Evolutionary conservation across 2,888 invertebrate genomes (phyloP).

Genomic region (Andricus quercusramuli): DNA sequence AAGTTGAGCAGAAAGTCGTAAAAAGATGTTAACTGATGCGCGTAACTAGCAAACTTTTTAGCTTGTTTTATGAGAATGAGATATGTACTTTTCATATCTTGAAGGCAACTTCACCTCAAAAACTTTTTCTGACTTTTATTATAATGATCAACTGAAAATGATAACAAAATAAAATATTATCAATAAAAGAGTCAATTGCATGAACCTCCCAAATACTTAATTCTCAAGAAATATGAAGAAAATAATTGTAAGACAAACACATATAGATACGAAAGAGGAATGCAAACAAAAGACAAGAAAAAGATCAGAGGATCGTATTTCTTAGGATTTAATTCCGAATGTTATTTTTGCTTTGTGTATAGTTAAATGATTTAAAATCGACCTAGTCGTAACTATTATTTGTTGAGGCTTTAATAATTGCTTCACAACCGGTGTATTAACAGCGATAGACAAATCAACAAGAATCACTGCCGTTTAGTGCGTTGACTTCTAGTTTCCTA

Average conservation of each 20-base stretch:
- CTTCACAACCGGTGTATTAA: conserved; percentile 18
- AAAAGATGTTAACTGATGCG: conserved; percentile 28
- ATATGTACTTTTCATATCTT: background rate
- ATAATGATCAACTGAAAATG: background rate
- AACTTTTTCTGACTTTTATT: background rate
- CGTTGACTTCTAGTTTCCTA: conserved; percentile 33
- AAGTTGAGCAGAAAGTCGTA: conserved; percentile 29
- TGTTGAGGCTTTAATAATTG: conserved; percentile 18
- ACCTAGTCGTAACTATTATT: background rate
- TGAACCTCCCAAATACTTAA: background rate
- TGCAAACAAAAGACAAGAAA: background rate
- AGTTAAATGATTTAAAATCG: background rate
- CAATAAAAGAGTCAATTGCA: background rate
- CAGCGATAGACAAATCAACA: conserved; percentile 32
- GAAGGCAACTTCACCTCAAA: background rate
- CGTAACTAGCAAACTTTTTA: conserved; percentile 35
- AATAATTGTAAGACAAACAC: background rate
- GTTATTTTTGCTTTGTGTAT: background rate
- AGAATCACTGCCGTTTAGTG: conserved; percentile 14
- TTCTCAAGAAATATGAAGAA: background rate
- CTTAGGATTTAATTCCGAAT: background rate
- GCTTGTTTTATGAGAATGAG: conserved; percentile 28
- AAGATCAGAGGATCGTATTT: background rate
- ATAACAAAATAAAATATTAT: background rate
- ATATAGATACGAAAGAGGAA: background rate